Base-by-base conservation (phyloP, 1,140 invertebrate species). In the Delia radicum region DNA sequence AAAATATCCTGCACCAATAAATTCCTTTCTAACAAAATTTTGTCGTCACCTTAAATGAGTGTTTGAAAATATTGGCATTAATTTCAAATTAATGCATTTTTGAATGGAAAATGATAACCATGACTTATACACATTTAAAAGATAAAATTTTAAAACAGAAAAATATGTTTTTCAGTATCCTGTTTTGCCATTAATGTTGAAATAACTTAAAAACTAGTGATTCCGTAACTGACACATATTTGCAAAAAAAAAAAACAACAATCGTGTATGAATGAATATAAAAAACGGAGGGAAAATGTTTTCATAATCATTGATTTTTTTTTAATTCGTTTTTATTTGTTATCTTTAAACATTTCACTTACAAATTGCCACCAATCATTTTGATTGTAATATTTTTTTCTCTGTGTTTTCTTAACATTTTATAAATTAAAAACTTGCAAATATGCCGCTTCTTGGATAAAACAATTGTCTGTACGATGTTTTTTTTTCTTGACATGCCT, bases 201-300 rank as follows among this genome's bases (percentile, higher is more conserved):
- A n/a, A 21, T 21, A 21, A 21, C 37, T 33, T 69, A n/a, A 65
- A 65, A 63, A 5, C 31, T 8, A 67, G 12, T 18, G 18, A 69
- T 69, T 69, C 37, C 65, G 37, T 69, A n/a, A 55, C 48, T 69
- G 65, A 69, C 65, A 69, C 31, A 69, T 69, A 69, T n/a, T 37
- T 33, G 65, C 18, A 55, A 55, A 21, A 55, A 55, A 46, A 46
- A 48, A n/a, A n/a, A n/a, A n/a, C n/a, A n/a, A 15, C 7, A 42
- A 42, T 42, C 21, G 48, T n/a, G n/a, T 15, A 33, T n/a, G 8
- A 55, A 55, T n/a, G 18, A n/a, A n/a, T n/a, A n/a, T n/a, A n/a
- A n/a, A 37, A 37, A 37, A 37, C 13, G 8, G 48, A 55, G 48
- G 48, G 48, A 55, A 55, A 55, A 21, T 55, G 48, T 21, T 55